Conservation (phyloP, 2,113 vertebrate genomes). For the Bettongia penicillata region DNA sequence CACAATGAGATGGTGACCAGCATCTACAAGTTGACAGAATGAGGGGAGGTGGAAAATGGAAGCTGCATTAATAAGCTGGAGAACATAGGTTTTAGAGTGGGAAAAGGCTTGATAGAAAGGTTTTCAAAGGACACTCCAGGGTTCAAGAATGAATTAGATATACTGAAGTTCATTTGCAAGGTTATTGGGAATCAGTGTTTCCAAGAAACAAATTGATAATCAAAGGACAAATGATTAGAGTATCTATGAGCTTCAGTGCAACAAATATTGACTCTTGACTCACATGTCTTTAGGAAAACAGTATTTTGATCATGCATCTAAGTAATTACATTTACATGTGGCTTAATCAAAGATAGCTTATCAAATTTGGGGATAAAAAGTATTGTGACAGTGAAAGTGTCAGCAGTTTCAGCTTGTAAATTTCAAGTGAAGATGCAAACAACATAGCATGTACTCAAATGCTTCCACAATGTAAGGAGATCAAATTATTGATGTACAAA, state of each 20-base stretch:
- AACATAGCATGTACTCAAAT: not conserved
- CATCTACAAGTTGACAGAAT: conserved; percentile 89
- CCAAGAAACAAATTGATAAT: conserved; percentile 97
- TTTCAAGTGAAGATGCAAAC: not conserved
- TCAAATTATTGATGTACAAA: not conserved
- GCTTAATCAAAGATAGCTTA: no score
- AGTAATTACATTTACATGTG: no score
- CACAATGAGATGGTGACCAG: conserved; percentile 94
- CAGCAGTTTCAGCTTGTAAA: not conserved
- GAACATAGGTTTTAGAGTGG: conserved; percentile 94
- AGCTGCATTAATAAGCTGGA: conserved; percentile 94
- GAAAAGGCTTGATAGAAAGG: conserved; percentile 95
- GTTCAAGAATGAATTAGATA: conserved; percentile 96
- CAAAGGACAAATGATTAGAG: conserved; percentile 95
- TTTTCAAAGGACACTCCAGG: conserved; percentile 95
- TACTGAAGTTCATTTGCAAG: conserved; percentile 98
- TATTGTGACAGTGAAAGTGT: not conserved
- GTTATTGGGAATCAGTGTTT: conserved; percentile 97
- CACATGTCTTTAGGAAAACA: no score
- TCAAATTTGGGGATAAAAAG: not conserved
- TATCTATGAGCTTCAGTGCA: no score
- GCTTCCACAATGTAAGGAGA: not conserved
- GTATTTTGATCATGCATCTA: no score
- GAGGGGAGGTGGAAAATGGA: conserved; percentile 92
- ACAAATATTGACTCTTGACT: no score